Evolutionary conservation across 1,140 invertebrate species (phyloP).

Genomic region (Spodoptera frugiperda): DNA sequence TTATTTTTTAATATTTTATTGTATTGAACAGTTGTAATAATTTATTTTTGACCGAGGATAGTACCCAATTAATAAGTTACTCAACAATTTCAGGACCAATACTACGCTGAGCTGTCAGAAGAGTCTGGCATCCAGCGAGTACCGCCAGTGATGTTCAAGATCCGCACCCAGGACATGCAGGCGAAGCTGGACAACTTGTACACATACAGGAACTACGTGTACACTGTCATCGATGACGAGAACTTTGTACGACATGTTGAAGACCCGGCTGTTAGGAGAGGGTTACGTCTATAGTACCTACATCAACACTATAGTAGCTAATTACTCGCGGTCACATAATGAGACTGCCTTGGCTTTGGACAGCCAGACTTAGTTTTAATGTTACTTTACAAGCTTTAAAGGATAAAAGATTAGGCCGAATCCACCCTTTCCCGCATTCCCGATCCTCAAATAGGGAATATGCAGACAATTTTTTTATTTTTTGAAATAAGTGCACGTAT

Average conservation of each 20-base stretch:
- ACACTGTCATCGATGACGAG: constrained; percentile 75
- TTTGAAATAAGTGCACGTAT: too few species aligned
- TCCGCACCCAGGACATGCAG: constrained; percentile 66
- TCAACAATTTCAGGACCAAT: constrained; percentile 70
- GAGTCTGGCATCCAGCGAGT: constrained; percentile 79
- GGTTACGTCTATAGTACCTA: not conserved
- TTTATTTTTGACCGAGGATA: too few species aligned
- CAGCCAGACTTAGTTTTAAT: constrained; percentile 12
- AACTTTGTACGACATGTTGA: constrained; percentile 68
- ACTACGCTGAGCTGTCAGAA: constrained; percentile 72
- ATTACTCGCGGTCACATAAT: constrained; percentile 12
- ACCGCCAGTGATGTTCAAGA: constrained; percentile 80
- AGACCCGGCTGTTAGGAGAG: not conserved
- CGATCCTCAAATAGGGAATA: too few species aligned
- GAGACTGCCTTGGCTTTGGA: not conserved
- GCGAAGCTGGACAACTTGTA: constrained; percentile 77
- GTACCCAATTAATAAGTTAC: too few species aligned
- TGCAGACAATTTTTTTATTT: too few species aligned
- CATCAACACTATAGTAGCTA: constrained; percentile 24
- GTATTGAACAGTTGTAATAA: too few species aligned
- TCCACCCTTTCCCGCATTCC: too few species aligned
- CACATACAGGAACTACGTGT: constrained; percentile 79
- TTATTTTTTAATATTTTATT: too few species aligned
- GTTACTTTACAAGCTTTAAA: too few species aligned
- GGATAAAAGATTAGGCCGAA: too few species aligned